Percentiles rank a stretch among this genome's conserved stretches.
Conservation (phyloP, 2,113 vertebrate genomes). For the Megatriorchis doriae region DNA sequence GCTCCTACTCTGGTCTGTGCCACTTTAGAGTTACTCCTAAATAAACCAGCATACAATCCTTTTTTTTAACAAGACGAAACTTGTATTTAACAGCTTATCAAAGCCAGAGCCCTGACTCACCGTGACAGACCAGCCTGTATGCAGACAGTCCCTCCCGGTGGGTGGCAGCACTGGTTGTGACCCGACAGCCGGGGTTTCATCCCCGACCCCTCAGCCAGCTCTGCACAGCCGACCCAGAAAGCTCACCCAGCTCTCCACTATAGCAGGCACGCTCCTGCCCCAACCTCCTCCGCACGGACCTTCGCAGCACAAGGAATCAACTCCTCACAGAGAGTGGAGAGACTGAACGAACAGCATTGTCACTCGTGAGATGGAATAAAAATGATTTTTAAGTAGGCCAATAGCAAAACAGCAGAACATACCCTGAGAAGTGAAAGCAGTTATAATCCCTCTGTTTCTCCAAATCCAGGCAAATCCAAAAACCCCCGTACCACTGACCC, state of each 20-base stretch:
- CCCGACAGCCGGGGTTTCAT: too few relatives aligned
- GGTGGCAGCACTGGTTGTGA: not conserved
- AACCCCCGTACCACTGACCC: not conserved
- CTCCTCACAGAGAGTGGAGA: not conserved
- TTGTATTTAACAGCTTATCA: not conserved
- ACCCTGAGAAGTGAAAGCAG: not conserved
- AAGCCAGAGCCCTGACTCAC: not conserved
- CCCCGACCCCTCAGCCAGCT: not conserved
- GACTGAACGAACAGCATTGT: not conserved
- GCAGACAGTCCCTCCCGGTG: not conserved
- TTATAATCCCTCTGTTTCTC: not conserved
- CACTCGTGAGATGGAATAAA: not conserved
- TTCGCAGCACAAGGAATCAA: not conserved
- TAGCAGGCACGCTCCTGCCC: not conserved
- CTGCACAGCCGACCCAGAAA: not conserved
- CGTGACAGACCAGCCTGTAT: not conserved
- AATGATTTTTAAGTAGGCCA: not conserved
- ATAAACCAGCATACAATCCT: not conserved
- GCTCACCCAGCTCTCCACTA: not conserved
- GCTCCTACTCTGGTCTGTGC: not conserved
- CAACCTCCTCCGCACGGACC: not conserved
- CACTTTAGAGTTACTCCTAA: not conserved
- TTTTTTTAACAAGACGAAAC: not conserved
- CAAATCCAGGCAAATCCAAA: not conserved
- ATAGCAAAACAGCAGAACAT: not conserved